A percentile compares a stretch with the other conserved stretches of the same genome.
Conservation (phyloP, 2,797 vertebrate genomes). For the Myripristis jacobus region DNA sequence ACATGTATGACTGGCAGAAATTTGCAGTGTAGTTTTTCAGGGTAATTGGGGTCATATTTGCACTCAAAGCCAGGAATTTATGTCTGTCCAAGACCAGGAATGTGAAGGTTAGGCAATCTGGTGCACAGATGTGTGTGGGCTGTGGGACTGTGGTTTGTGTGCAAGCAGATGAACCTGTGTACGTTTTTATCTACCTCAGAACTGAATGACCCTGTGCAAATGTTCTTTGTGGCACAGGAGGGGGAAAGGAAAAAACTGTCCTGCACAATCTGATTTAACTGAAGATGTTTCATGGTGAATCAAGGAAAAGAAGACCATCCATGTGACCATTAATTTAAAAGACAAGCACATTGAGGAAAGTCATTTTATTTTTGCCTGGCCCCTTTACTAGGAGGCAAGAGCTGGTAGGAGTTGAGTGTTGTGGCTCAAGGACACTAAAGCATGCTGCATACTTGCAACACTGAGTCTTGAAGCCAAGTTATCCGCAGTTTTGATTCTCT, state of each 20-base stretch:
- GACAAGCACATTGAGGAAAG: background rate
- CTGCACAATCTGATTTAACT: constrained; percentile 17
- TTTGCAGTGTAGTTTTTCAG: background rate
- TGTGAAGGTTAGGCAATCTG: constrained; percentile 70
- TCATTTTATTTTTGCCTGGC: background rate
- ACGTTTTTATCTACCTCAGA: constrained; percentile 38
- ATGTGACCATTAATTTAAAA: constrained; percentile 1
- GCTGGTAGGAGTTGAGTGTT: background rate
- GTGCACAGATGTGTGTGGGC: constrained; percentile 64
- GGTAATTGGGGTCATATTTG: constrained; percentile 61
- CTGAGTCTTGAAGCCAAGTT: background rate
- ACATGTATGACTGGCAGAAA: background rate
- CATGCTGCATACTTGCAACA: background rate
- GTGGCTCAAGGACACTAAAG: background rate
- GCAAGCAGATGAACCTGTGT: constrained; percentile 26
- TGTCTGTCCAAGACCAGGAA: constrained; percentile 61
- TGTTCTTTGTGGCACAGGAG: constrained; percentile 30
- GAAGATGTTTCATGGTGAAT: background rate
- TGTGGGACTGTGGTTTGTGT: constrained; percentile 11
- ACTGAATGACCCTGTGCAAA: constrained; percentile 48
- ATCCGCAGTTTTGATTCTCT: accelerated
- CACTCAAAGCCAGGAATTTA: constrained; percentile 61
- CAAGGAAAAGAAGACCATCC: constrained; percentile 31
- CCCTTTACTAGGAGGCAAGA: background rate
- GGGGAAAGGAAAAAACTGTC: background rate